phyloP scores from a whole-genome alignment of 2,797 vertebrate genomes.

The Sebastes baramenuke region DNA sequence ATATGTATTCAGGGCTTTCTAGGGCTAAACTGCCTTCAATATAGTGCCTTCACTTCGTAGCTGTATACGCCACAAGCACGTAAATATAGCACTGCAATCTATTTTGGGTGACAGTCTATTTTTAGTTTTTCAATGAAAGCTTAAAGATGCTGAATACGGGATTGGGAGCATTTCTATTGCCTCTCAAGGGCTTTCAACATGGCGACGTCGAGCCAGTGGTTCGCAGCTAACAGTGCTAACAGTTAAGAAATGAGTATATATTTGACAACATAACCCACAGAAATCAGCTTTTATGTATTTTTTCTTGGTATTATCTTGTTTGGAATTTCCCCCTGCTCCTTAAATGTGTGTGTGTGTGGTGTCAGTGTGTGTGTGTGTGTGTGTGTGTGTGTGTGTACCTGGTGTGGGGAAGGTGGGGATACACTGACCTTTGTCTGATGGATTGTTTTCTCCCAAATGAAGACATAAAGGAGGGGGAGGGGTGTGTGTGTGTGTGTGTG shows the following conservation, averaged over 20 bases:
- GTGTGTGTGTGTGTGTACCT: constrained; percentile 4
- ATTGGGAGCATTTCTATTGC: too few relatives aligned
- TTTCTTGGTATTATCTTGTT: neutral
- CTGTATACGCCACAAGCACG: neutral
- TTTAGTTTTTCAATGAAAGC: neutral
- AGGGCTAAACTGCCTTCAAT: neutral
- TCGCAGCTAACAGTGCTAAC: too few relatives aligned
- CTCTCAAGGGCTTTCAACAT: too few relatives aligned
- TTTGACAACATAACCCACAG: neutral
- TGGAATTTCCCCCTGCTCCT: constrained; percentile 7
- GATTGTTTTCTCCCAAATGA: constrained; percentile 77
- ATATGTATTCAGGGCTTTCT: neutral
- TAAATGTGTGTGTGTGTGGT: constrained; percentile 11
- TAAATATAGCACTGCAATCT: neutral
- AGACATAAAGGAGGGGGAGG: constrained; percentile 62
- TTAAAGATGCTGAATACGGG: too few relatives aligned
- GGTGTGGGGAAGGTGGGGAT: constrained; percentile 26
- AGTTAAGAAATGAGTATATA: too few relatives aligned
- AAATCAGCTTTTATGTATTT: neutral
- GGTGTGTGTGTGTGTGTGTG: constrained; percentile 5
- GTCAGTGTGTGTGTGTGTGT: constrained; percentile 2
- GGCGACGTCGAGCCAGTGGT: too few relatives aligned
- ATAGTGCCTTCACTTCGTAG: neutral
- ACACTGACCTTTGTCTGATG: constrained; percentile 74
- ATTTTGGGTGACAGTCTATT: neutral